Base-by-base conservation (phyloP, 2,113 vertebrate genomes). In the Ahaetulla prasina region DNA sequence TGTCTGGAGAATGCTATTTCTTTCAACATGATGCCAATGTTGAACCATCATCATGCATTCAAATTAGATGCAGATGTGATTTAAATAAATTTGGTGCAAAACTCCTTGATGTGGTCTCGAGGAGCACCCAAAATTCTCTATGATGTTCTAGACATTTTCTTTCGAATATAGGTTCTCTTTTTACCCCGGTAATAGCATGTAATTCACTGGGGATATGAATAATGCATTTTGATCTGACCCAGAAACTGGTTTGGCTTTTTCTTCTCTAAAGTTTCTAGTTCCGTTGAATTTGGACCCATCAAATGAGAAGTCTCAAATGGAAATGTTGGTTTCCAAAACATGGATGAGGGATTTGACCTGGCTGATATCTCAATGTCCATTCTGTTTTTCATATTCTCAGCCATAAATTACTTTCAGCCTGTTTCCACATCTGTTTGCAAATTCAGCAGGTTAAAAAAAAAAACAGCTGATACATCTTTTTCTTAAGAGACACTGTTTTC, bases 141-240 rank as follows among this genome's bases (percentile, higher is more conserved):
- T 92, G 74, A 92, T 60, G 89, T 60, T 47, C 45, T 60, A 89
- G 92, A 63, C 92, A 85, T 89, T 39, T 60, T 53, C 50, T 89
- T 89, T 80, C 74, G 43, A 57, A 80, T 88, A 80, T 47, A 85
- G 53, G 54, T 54, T 45, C 53, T 55, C 89, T 47, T 60, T 39
- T 89, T 85, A 80, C 88, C 80, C 30, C 18, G 4, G 35, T 53
- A 85, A 39, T n/a, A 55, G 89, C 16, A n/a, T 85, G 49, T 89
- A 85, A 89, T 22, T 23, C 87, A 89, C 45, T 60, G 91, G 85
- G 68, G 43, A 45, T 89, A 55, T 92, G 22, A 92, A 92, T 92
- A 89, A 89, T 89, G 89, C 74, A 92, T 89, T 92, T 85, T 85
- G 30, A 57, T 60, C 54, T 89, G 92, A 92, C 92, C 92, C 88